Conservation (phyloP, 1,140 invertebrate species). For the Pantala flavescens region DNA sequence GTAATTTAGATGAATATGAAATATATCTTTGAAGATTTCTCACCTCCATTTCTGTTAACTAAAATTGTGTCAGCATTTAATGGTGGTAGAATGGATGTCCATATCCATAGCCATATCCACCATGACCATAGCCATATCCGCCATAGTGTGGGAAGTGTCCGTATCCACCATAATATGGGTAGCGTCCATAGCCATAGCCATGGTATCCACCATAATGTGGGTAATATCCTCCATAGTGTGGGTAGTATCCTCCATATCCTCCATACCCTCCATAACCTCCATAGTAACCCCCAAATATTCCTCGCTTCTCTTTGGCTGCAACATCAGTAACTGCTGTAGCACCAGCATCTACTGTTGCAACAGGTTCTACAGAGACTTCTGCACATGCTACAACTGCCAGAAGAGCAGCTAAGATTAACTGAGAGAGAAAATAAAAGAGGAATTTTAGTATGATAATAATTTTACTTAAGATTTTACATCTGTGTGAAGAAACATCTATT, state of each 20-base stretch:
- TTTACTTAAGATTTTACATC: too few relatives aligned
- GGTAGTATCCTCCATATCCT: background rate
- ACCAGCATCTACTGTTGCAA: background rate
- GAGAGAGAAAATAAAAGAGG: background rate
- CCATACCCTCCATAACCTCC: background rate
- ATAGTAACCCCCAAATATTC: background rate
- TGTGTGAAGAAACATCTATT: too few relatives aligned
- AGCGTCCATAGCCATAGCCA: background rate
- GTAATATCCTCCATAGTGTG: background rate
- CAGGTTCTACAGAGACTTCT: background rate
- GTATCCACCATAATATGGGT: background rate
- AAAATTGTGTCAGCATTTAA: too few relatives aligned
- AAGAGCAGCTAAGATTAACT: background rate
- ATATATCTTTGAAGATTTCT: too few relatives aligned
- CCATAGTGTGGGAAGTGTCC: background rate
- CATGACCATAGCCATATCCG: too few relatives aligned
- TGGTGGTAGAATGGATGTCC: too few relatives aligned
- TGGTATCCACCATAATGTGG: background rate
- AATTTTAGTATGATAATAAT: too few relatives aligned
- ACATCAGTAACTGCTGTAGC: background rate
- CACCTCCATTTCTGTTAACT: too few relatives aligned
- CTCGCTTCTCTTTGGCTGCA: background rate
- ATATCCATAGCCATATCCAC: too few relatives aligned
- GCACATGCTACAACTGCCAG: background rate
- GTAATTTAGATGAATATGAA: too few relatives aligned